Conservation (phyloP, 2,113 vertebrate genomes). For the Aldabrachelys gigantea region DNA sequence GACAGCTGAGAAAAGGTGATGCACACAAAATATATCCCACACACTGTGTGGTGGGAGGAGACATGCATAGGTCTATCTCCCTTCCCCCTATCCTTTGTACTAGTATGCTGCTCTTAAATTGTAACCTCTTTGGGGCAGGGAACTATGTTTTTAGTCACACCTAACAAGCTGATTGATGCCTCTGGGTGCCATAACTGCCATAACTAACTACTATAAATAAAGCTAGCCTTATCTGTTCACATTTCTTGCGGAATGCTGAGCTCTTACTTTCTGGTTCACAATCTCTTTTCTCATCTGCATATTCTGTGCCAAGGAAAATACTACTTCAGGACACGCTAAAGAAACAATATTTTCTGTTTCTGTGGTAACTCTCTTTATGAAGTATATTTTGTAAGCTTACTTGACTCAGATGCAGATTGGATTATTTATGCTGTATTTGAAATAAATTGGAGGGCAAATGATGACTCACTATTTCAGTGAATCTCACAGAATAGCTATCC, state of each 20-base stretch:
- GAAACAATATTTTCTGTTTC: neutral
- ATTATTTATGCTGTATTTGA: slow-evolving; percentile 64
- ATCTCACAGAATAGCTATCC: neutral
- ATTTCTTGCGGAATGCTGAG: neutral
- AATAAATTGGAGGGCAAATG: slow-evolving; percentile 53
- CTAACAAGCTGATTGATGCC: too few species aligned
- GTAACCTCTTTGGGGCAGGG: too few species aligned
- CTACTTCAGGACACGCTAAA: neutral
- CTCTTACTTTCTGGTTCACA: neutral
- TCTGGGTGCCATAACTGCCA: too few species aligned
- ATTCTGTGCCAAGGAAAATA: neutral
- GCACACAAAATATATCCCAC: neutral
- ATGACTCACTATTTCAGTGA: slow-evolving; percentile 32
- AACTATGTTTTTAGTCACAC: too few species aligned
- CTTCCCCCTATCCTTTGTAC: too few species aligned
- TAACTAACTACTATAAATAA: too few species aligned
- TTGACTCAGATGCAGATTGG: slow-evolving; percentile 39
- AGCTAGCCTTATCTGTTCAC: too few species aligned
- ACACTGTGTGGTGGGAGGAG: too few species aligned
- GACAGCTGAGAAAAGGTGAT: neutral
- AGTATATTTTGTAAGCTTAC: neutral
- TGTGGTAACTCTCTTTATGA: neutral
- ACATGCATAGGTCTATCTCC: too few species aligned
- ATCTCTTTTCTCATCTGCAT: neutral
- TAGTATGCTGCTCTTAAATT: too few species aligned